Evolutionary conservation across 2,888 invertebrate genomes (phyloP), one percentile per base, ranked within the genome.

Genomic region (Cantharis lateralis): DNA sequence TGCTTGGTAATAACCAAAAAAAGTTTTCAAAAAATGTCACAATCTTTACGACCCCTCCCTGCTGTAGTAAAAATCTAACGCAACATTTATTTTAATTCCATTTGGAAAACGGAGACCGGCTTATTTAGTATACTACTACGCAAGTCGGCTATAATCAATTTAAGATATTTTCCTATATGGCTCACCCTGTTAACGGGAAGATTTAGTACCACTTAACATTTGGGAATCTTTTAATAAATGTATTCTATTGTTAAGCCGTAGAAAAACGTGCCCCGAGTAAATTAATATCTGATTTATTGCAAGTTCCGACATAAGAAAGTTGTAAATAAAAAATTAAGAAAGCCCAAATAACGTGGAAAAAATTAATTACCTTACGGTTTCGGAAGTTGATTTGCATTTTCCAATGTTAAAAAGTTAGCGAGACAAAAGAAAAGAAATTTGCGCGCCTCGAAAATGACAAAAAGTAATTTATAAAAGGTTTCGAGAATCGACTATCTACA

Each of bases 391-490:
- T 48, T 48, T 48, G 48, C 48, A 48, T 48, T 48, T 48, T 48
- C n/a, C 48, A 48, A n/a, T 48, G 48, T 48, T 48, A 48, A 48
- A 48, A 48, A 48, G 48, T 48, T 48, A 48, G 48, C 48, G 48
- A 48, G 48, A 48, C 48, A 11, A 16, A 70, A 70, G 32, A 61
- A 48, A 70, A 20, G 48, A 70, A 28, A 70, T 28, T 32, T 11
- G 70, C 70, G 70, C 15, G 32, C 15, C 32, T 48, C 15, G 20
- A 74, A 70, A 71, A 74, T 70, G 70, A 70, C 70, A 61, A 70
- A 70, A 70, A 74, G 74, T 75, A 75, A 75, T 75, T 75, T 75
- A 75, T 70, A 75, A 70, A 75, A 75, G 70, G 66, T 66, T 16
- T 62, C 24, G 71, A 62, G 28, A 28, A 75, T 70, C 68, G 66